Evolutionary conservation across 64 coral and sea anemone species (phyloP).

Genomic region (Dendronephthya gigantea): DNA sequence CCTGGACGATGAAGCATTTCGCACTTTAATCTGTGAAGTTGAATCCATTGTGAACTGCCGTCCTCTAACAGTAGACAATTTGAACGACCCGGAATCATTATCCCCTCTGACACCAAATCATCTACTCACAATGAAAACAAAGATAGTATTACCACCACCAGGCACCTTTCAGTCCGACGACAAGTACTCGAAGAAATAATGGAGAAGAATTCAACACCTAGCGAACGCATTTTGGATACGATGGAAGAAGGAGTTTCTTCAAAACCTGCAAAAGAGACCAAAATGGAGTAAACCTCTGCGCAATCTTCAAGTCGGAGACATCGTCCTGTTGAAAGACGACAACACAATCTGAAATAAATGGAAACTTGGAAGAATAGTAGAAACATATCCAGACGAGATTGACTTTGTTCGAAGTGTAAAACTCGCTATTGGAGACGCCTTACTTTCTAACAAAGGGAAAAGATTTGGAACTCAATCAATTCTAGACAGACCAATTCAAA

Average conservation of each 20-base stretch:
- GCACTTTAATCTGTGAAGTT: background rate
- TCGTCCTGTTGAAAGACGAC: conserved; percentile 22
- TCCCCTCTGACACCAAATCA: background rate
- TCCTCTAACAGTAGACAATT: background rate
- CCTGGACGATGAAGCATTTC: background rate
- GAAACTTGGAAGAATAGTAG: background rate
- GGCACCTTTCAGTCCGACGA: background rate
- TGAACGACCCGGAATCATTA: background rate
- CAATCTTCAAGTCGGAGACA: conserved; percentile 20
- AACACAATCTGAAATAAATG: background rate
- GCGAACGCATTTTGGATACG: conserved; percentile 12
- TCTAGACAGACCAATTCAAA: background rate
- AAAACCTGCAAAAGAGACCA: conserved; percentile 3
- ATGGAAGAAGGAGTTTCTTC: conserved; percentile 22
- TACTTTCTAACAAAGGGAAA: too few species aligned
- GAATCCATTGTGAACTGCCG: background rate
- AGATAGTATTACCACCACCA: background rate
- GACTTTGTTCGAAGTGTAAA: background rate
- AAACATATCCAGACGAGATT: background rate
- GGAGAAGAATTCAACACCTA: conserved; percentile 1
- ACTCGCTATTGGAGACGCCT: background rate
- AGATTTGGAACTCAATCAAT: background rate
- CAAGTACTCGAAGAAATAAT: too few species aligned
- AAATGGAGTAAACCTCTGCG: conserved; percentile 13
- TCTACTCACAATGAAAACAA: background rate